Conservation (phyloP, 2,113 vertebrate genomes). For the Cynocephalus volans region DNA sequence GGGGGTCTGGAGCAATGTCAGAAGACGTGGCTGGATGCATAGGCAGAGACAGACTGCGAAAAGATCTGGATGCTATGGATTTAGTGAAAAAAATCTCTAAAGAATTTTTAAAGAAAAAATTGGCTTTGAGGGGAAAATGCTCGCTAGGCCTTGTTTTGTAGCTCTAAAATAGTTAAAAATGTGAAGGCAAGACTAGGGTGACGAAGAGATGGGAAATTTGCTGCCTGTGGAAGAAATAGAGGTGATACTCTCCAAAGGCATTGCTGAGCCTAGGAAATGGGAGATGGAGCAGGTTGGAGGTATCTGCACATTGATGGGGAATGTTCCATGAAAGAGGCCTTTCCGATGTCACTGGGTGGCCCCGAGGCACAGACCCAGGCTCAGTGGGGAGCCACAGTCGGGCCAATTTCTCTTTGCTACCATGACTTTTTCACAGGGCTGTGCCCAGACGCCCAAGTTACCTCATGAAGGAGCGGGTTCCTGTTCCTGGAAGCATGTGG, state of each 20-base stretch:
- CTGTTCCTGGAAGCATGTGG: background rate
- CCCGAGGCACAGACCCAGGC: background rate
- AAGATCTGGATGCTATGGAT: background rate
- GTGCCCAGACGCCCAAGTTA: fast-evolving
- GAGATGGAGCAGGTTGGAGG: too few species aligned
- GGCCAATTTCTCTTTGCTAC: background rate
- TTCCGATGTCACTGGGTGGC: background rate
- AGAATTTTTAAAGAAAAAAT: background rate
- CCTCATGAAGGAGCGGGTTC: background rate
- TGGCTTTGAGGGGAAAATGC: background rate
- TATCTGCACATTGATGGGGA: background rate
- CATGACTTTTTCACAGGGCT: background rate
- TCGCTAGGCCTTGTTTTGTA: background rate
- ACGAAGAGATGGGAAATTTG: background rate
- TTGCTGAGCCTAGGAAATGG: background rate
- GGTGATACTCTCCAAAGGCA: background rate
- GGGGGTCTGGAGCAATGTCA: fast-evolving
- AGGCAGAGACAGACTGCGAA: background rate
- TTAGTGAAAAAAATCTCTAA: background rate
- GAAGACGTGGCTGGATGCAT: background rate
- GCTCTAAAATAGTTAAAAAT: background rate
- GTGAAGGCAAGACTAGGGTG: background rate
- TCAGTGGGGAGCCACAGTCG: too few species aligned
- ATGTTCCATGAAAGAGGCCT: background rate
- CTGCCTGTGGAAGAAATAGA: background rate